phyloP scores from a whole-genome alignment of 2,888 invertebrate species.

The Nineta flava region DNA sequence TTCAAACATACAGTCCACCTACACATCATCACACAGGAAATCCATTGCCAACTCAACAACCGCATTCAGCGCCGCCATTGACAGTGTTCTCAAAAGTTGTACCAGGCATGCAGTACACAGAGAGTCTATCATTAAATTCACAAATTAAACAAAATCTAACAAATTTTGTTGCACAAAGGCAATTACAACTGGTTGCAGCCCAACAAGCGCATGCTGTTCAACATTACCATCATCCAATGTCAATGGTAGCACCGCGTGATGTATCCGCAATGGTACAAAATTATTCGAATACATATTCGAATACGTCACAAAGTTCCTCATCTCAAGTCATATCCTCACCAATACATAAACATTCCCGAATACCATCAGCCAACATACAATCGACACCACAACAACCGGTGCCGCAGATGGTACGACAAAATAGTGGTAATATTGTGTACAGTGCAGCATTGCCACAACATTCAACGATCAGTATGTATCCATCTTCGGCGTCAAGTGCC shows the following conservation, averaged over 20 bases:
- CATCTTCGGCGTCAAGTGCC: too few species aligned
- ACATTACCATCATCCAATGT: background rate
- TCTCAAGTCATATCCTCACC: background rate
- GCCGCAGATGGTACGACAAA: too few species aligned
- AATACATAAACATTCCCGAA: background rate
- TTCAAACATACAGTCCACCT: constrained; percentile 9
- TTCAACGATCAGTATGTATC: too few species aligned
- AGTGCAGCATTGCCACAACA: too few species aligned
- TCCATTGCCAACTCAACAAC: background rate
- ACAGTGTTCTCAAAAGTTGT: constrained; percentile 13
- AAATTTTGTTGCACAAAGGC: constrained; percentile 2
- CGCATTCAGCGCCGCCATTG: too few species aligned
- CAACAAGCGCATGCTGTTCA: background rate
- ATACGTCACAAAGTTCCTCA: background rate
- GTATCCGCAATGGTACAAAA: background rate
- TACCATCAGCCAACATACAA: background rate
- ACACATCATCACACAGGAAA: constrained; percentile 8
- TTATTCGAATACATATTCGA: background rate
- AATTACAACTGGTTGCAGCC: background rate
- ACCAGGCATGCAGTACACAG: constrained; percentile 24
- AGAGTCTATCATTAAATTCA: background rate
- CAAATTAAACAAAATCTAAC: constrained; percentile 1
- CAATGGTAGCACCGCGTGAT: background rate
- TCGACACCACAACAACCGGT: too few species aligned
- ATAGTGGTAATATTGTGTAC: too few species aligned